These are phyloP conservation scores for Erpetoichthys calabaricus DNA, from an alignment of 2,797 vertebrate species.

Conservation along the genomic window DNA sequence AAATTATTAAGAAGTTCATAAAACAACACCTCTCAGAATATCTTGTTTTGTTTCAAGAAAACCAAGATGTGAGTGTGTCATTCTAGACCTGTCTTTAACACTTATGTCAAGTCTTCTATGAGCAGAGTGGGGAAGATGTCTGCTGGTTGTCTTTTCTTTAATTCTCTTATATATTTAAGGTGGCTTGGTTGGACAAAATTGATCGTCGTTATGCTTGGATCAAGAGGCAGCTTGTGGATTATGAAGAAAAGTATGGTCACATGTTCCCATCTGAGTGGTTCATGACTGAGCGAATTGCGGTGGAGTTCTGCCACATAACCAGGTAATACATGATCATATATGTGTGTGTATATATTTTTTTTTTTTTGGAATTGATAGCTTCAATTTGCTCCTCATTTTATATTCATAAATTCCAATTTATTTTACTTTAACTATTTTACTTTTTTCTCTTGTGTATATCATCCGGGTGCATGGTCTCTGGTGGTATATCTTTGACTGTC, in stretches of 20 bases:
- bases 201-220: conserved; percentile 95
- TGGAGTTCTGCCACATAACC: conserved; percentile 92
- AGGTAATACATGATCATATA: conserved; percentile 53
- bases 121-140: too few species aligned
- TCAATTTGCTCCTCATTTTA: neutral
- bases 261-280: conserved; percentile 94
- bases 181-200: conserved; percentile 94
- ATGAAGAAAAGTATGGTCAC: conserved; percentile 89
- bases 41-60: conserved; percentile 93
- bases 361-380: neutral
- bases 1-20: conserved; percentile 98
- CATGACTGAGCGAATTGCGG: conserved; percentile 91
- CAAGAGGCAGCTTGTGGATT: conserved; percentile 91
- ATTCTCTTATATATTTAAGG: conserved; percentile 15
- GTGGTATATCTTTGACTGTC: too few species aligned
- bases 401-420: neutral
- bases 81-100: conserved; percentile 10
- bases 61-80: conserved; percentile 79
- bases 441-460: too few species aligned
- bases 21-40: conserved; percentile 93
- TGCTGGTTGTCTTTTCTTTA: too few species aligned
- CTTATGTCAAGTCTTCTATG: too few species aligned
- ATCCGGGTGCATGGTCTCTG: too few species aligned
- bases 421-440: neutral
- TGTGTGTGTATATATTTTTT: too few species aligned